phyloP scores from a whole-genome alignment of 2,888 invertebrate species.

The Stegophylla sp. region DNA sequence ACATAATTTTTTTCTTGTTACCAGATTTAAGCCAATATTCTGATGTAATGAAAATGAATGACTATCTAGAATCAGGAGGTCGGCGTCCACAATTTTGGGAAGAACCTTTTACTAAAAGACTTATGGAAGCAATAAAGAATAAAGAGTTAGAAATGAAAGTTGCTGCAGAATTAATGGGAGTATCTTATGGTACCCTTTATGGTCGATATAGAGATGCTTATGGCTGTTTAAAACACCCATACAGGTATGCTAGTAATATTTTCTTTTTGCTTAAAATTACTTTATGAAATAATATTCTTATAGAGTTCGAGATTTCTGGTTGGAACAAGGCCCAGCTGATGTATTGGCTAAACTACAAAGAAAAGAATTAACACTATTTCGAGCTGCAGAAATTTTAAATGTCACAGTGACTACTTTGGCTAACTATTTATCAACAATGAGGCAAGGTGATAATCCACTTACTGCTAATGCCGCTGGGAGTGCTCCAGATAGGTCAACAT shows the following conservation, averaged over 20 bases:
- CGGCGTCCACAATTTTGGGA: slow-evolving; percentile 92
- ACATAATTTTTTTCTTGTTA: slow-evolving; percentile 10
- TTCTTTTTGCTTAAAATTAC: background rate
- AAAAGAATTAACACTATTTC: slow-evolving; percentile 76
- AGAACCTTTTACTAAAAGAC: slow-evolving; percentile 84
- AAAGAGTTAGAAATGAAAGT: slow-evolving; percentile 94
- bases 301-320: slow-evolving; percentile 78
- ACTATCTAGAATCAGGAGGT: slow-evolving; percentile 80
- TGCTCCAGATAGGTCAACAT: slow-evolving; percentile 26
- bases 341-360: slow-evolving; percentile 75
- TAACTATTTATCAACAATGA: slow-evolving; percentile 73
- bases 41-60: slow-evolving; percentile 85
- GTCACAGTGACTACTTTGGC: slow-evolving; percentile 78
- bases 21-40: slow-evolving; percentile 64
- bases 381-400: slow-evolving; percentile 78
- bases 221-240: slow-evolving; percentile 85
- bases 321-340: slow-evolving; percentile 78
- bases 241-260: slow-evolving; percentile 68
- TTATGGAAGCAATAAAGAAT: slow-evolving; percentile 88
- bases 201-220: slow-evolving; percentile 88
- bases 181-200: slow-evolving; percentile 89
- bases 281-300: slow-evolving; percentile 50
- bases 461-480: background rate
- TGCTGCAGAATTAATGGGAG: slow-evolving; percentile 86
- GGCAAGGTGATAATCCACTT: slow-evolving; percentile 63